A percentile compares a stretch with the other conserved stretches of the same genome.
Conservation (phyloP, 2,888 invertebrate species). For the Prosopocoilus inquinatus region DNA sequence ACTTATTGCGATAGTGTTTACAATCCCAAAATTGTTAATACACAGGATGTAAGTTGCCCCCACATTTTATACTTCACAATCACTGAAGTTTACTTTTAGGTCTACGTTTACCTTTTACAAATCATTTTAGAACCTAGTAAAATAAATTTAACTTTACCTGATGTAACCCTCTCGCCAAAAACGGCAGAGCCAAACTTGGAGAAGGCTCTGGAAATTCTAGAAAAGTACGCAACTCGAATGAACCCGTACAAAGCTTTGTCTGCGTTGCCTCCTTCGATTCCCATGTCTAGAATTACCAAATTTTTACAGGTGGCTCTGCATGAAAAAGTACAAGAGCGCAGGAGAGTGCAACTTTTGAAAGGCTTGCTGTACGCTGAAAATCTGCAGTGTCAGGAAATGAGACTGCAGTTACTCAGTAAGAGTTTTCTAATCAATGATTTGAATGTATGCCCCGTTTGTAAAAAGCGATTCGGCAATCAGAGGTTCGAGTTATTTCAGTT, state of each 20-base stretch:
- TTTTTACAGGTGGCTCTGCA: conserved; percentile 59
- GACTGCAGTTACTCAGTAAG: conserved; percentile 78
- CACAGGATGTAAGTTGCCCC: conserved; percentile 23
- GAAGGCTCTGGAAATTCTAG: conserved; percentile 75
- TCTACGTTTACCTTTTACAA: conserved; percentile 47
- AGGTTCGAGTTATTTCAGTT: conserved; percentile 54
- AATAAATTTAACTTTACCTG: conserved; percentile 38
- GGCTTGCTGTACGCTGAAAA: conserved; percentile 84
- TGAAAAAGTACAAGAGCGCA: conserved; percentile 68
- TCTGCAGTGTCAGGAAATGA: conserved; percentile 77
- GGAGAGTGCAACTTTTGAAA: conserved; percentile 75
- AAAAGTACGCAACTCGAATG: conserved; percentile 81
- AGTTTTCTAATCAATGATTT: conserved; percentile 82
- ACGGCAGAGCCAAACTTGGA: conserved; percentile 72
- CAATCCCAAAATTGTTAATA: conserved; percentile 24
- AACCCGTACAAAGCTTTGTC: conserved; percentile 77
- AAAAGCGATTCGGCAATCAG: conserved; percentile 89
- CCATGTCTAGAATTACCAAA: conserved; percentile 68
- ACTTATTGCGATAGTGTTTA: conserved; percentile 79
- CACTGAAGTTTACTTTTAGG: conserved; percentile 32
- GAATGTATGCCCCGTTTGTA: conserved; percentile 88
- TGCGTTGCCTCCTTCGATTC: conserved; percentile 78
- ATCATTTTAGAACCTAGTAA: conserved; percentile 45
- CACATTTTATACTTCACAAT: neutral
- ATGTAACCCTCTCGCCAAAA: conserved; percentile 55